A percentile compares a stretch with the other conserved stretches of the same genome.
These are phyloP conservation scores for Perdita meconis DNA, from an alignment of 2,888 invertebrate genomes.

Conservation along the genomic window DNA sequence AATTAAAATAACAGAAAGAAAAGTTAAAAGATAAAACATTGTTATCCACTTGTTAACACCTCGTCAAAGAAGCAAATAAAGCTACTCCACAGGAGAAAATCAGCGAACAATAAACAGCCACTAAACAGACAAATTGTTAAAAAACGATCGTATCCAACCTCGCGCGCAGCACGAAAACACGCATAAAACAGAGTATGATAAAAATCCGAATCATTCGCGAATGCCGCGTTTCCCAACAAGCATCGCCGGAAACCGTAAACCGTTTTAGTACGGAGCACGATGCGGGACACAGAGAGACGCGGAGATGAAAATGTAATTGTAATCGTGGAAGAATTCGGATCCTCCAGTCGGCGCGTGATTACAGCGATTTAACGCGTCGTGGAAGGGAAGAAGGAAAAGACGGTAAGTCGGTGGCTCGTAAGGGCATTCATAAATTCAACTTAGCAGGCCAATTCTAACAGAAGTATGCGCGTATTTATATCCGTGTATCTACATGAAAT, in stretches of 20 bases:
- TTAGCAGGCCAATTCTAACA: slow-evolving; percentile 67
- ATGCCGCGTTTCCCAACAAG: neutral
- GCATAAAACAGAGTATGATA: no score
- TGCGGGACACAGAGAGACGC: neutral
- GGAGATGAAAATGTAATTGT: slow-evolving; percentile 22
- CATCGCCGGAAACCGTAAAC: neutral
- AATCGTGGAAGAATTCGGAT: slow-evolving; percentile 20
- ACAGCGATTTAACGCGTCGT: slow-evolving; percentile 31
- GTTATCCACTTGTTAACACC: no score
- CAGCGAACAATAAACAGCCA: no score
- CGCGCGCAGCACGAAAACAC: no score
- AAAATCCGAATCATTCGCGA: neutral
- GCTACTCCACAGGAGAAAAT: no score
- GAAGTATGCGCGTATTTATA: slow-evolving; percentile 68
- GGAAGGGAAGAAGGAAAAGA: slow-evolving; percentile 33
- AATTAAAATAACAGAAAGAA: no score
- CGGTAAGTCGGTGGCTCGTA: slow-evolving; percentile 48
- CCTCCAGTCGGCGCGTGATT: slow-evolving; percentile 37
- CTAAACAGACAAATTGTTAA: no score
- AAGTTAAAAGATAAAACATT: no score
- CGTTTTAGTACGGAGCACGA: neutral
- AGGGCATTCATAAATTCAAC: slow-evolving; percentile 79
- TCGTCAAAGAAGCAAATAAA: no score
- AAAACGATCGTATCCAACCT: no score
- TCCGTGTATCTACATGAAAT: slow-evolving; percentile 74